Evolutionary conservation across 2,888 invertebrate genomes (phyloP).

Genomic region (Zaprionus lineosus): DNA sequence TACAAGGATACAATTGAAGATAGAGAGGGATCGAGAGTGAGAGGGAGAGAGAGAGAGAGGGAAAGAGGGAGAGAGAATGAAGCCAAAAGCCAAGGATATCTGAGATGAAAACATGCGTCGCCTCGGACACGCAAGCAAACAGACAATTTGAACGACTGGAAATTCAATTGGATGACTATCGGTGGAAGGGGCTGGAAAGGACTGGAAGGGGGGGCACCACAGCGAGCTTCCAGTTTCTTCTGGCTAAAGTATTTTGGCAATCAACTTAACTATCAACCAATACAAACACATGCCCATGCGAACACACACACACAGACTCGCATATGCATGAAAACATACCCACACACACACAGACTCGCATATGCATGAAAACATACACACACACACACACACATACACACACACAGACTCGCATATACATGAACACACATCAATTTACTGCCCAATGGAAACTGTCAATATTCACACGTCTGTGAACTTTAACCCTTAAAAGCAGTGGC

Average conservation of each 20-base stretch:
- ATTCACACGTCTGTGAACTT: constrained; percentile 40
- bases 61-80: too few relatives aligned
- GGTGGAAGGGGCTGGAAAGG: too few relatives aligned
- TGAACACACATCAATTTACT: constrained; percentile 25
- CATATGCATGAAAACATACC: neutral
- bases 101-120: constrained; percentile 22
- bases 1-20: constrained; percentile 42
- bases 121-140: constrained; percentile 13
- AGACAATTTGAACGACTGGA: constrained; percentile 16
- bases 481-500: constrained; percentile 22
- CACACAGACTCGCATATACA: neutral
- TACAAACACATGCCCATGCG: too few relatives aligned
- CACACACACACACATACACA: neutral
- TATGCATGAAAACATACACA: neutral
- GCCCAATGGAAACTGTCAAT: constrained; percentile 36
- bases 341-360: neutral
- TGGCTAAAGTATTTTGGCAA: too few relatives aligned
- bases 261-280: too few relatives aligned
- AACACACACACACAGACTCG: neutral
- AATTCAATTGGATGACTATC: constrained; percentile 31
- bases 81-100: constrained; percentile 50
- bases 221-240: too few relatives aligned
- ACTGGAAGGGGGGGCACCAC: too few relatives aligned
- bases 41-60: too few relatives aligned
- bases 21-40: constrained; percentile 14